Evolutionary conservation across 2,113 vertebrate genomes (phyloP).

Genomic region (Panthera uncia): DNA sequence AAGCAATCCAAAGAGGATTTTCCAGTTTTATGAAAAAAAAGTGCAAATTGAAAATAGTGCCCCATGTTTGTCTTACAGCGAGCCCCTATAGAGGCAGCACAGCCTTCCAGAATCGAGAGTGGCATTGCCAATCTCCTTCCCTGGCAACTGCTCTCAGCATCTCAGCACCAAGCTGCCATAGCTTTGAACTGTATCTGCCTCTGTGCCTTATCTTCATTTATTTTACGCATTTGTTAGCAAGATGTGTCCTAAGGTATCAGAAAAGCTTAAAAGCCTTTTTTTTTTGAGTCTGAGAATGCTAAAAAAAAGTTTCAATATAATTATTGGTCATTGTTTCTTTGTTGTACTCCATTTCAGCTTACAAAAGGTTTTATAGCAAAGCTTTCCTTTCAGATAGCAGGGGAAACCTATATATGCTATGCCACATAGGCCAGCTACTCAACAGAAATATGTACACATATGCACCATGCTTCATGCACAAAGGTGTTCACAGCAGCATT

Average conservation of each 20-base stretch:
- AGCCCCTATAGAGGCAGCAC: background rate
- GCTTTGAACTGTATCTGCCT: background rate
- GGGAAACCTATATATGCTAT: background rate
- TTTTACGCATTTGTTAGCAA: background rate
- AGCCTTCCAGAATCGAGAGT: background rate
- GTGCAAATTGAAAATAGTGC: accelerated
- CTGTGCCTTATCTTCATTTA: background rate
- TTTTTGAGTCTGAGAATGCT: background rate
- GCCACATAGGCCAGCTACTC: background rate
- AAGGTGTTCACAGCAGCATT: background rate
- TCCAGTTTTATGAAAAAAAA: background rate
- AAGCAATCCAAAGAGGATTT: background rate
- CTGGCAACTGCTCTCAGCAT: background rate
- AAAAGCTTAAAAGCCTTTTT: background rate
- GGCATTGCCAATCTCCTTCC: background rate
- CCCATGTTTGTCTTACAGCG: background rate
- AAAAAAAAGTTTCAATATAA: background rate
- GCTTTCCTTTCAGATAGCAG: background rate
- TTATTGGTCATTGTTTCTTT: background rate
- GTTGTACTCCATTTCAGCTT: background rate
- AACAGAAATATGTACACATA: background rate
- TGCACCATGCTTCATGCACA: background rate
- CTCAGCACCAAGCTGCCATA: background rate
- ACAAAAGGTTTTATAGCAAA: background rate
- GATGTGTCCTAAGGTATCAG: background rate